Base-by-base conservation (phyloP, 2,113 vertebrate genomes). In the Hipposideros armiger region DNA sequence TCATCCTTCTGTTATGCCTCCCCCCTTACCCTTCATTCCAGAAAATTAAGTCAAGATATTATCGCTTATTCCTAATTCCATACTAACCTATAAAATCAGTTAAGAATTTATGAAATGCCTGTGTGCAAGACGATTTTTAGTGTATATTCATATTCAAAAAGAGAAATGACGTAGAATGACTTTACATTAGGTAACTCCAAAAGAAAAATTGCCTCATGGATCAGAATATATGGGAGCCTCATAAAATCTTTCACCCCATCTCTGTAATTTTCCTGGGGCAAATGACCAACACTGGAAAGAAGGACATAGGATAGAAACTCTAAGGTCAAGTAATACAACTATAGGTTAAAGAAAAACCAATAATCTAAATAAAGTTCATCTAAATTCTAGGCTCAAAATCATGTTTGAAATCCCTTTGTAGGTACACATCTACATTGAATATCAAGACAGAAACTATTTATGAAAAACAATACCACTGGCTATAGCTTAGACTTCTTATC, bases 11-110 rank as follows among this genome's bases (percentile, higher is more conserved):
- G 15, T 30, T 66, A 66, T 47, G 24, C 76, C 82, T 85, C 26
- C 14, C 14, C 3, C 28, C 26, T n/a, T 14, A 11, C 5, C 4
- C 26, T 40, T 87, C 52, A 87, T 81, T 80, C 11, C 3, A 81
- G 13, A 24, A 62, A 93, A 93, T 42, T 14, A 83, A 20, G 26
- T 28, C 64, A 93, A 78, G 72, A 80, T 93, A 80, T n/a, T 45
- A 76, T 28, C 76, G 14, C 36, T 36, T 76, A 54, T 11, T 82
- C 15, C 11, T 85, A 76, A 85, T 66, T 56, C 72, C n/a, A 62
- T 32, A 80, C 40, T 58, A 80, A 11, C 17, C n/a, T 72, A 50
- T 87, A 62, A 72, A 81, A 72, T 42, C 56, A 72, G 42, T 72
- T 40, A 62, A 69, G 24, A 50, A 87, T 32, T 24, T 72, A 36